Evolutionary conservation across 2,113 vertebrate species (phyloP).

Genomic region (Ammodytes marinus): DNA sequence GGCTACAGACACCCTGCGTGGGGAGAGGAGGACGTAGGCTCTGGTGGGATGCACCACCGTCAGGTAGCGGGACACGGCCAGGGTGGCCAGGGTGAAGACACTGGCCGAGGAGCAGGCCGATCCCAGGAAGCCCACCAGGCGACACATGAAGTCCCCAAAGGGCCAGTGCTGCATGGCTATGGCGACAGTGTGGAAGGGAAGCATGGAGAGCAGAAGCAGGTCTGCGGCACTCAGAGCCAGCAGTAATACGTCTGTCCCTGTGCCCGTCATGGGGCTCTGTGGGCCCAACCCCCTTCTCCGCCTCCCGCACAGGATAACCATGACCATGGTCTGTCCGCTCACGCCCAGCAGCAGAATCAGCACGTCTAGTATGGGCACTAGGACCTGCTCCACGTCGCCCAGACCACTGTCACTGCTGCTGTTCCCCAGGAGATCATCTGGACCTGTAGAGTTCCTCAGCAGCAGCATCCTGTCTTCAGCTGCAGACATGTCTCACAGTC

Average conservation of each 20-base stretch:
- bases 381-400: conserved; percentile 66
- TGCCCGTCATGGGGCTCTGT: conserved; percentile 39
- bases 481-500: not conserved
- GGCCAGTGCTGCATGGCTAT: conserved; percentile 79
- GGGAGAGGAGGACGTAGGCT: conserved; percentile 72
- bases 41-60: conserved; percentile 78
- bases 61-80: conserved; percentile 81
- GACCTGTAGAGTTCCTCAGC: conserved; percentile 36
- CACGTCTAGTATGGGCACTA: conserved; percentile 81
- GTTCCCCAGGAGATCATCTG: conserved; percentile 56
- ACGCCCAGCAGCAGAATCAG: conserved; percentile 79
- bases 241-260: conserved; percentile 80
- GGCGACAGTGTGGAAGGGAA: conserved; percentile 81
- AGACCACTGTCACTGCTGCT: conserved; percentile 36
- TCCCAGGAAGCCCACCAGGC: conserved; percentile 80
- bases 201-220: conserved; percentile 78
- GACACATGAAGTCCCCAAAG: conserved; percentile 80
- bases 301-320: conserved; percentile 77
- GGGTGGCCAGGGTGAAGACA: conserved; percentile 78
- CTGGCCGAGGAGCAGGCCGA: conserved; percentile 80
- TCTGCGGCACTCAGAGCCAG: conserved; percentile 81
- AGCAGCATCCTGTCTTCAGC: conserved; percentile 42
- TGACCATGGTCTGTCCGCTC: conserved; percentile 79
- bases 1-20: conserved; percentile 40
- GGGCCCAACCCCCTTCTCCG: conserved; percentile 19